A percentile compares a stretch with the other conserved stretches of the same genome.
These are phyloP conservation scores for Pomatostomus ruficeps DNA, from an alignment of 2,113 vertebrate genomes.

Conservation along the genomic window DNA sequence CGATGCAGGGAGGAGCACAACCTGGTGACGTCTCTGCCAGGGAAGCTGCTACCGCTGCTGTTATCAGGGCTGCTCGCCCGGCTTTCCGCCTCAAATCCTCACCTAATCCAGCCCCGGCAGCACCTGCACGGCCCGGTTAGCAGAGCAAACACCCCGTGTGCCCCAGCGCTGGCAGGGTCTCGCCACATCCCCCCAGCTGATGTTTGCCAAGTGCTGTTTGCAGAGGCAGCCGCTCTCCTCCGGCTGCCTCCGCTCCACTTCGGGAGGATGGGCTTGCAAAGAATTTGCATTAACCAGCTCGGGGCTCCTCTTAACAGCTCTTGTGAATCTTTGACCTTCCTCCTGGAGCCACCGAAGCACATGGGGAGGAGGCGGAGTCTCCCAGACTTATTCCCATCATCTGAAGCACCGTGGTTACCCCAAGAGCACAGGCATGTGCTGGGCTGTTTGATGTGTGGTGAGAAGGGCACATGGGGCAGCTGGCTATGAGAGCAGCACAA, in stretches of 20 bases:
- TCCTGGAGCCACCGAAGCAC: accelerated
- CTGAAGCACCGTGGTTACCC: not conserved
- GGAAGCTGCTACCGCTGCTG: not conserved
- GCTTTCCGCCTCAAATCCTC: not conserved
- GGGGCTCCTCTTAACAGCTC: not conserved
- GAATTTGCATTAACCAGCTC: not conserved
- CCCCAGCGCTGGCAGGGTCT: accelerated
- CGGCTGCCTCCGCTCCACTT: not conserved
- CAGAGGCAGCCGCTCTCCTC: not conserved
- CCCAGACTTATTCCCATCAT: not conserved
- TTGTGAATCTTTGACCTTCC: not conserved
- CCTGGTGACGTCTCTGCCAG: not conserved
- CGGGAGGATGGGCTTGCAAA: not conserved
- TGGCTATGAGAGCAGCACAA: not conserved
- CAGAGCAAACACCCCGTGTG: not conserved
- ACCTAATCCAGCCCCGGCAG: not conserved
- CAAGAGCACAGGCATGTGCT: accelerated
- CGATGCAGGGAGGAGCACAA: not conserved
- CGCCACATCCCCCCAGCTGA: not conserved
- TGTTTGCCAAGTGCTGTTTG: not conserved
- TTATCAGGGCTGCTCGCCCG: accelerated
- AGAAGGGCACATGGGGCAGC: not conserved
- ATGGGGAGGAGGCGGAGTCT: not conserved
- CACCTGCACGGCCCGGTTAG: not conserved
- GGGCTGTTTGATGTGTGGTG: not conserved